Evolutionary conservation across 2,888 invertebrate species (phyloP).

Genomic region (Eupsilia transversa): DNA sequence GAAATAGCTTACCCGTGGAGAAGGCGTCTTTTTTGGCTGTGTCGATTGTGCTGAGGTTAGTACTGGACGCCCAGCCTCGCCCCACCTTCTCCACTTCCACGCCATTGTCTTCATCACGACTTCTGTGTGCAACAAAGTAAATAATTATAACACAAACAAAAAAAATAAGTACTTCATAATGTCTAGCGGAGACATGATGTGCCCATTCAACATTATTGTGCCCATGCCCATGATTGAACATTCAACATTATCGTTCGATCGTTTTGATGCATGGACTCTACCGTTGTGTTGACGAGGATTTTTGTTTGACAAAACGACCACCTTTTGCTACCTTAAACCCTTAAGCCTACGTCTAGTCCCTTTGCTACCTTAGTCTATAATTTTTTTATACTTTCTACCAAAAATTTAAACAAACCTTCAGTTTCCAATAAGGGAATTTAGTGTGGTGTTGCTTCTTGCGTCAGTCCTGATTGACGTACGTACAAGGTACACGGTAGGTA

Average conservation of each 20-base stretch:
- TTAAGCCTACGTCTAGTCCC: too few species aligned
- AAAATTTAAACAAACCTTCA: neutral
- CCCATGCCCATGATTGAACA: too few species aligned
- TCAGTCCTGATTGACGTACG: slow-evolving; percentile 10
- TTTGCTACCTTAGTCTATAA: neutral
- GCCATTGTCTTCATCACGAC: slow-evolving; percentile 88
- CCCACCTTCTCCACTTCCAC: slow-evolving; percentile 87
- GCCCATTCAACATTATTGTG: neutral
- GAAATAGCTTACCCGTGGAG: slow-evolving; percentile 80
- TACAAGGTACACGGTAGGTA: neutral
- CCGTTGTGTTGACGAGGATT: too few species aligned
- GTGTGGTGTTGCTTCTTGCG: neutral
- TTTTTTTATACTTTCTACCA: neutral
- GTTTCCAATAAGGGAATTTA: neutral
- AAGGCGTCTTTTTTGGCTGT: slow-evolving; percentile 86
- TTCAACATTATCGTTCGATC: neutral
- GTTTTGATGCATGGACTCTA: neutral
- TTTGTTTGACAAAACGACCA: neutral
- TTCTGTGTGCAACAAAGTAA: slow-evolving; percentile 72
- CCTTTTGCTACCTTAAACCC: neutral
- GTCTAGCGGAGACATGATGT: neutral
- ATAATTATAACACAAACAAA: neutral
- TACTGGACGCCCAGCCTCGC: slow-evolving; percentile 94
- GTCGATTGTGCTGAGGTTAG: slow-evolving; percentile 91
- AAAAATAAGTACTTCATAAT: neutral